Evolutionary conservation across 1,140 invertebrate genomes (phyloP), one percentile per base, ranked within the genome.

Genomic region (Cherax destructor): DNA sequence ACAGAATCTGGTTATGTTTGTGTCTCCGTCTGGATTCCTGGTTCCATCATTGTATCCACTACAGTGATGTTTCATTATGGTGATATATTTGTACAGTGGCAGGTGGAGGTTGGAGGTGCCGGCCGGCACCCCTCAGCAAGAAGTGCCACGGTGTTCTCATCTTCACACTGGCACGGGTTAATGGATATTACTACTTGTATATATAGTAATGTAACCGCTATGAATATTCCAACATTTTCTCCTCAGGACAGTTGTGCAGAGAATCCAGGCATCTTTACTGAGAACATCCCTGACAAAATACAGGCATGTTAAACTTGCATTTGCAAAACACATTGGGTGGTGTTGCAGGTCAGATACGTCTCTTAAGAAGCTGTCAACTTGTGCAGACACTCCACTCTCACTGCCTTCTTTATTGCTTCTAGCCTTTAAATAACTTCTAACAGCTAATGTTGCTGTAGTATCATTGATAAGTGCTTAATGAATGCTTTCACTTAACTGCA

Each of bases 281-380:
- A 91, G 88, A 91, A 91, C 83, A 72, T 91, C 61, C 88, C 81
- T 77, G 81, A 84, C 88, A 69, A 85, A 84, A 78, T 77, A 84
- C 88, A 91, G 88, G 88, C 88, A 91, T 91, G 88, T 91, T 91
- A 84, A 89, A 91, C 83, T 84, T 83, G 88, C 88, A 91, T 91
- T 91, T 91, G 88, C 88, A 91, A 69, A 88, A 88, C 59, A 91
- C 76, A 91, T 84, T 91, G 88, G 74, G 61, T 91, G 88, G 83
- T 91, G 74, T 88, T 88, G 86, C 86, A 65, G 69, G 86, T 80
- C 76, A 88, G 52, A 76, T 88, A 80, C 74, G 76, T 47, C 74
- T 41, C 30, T 41, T 59, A 61, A 56, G 50, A 65, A 65, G 61
- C 61, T 65, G 13, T 80, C 77, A 88, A 50, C 21, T 80, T 61